Evolutionary conservation across 2,888 invertebrate genomes (phyloP).

Genomic region (Lagria hirta): DNA sequence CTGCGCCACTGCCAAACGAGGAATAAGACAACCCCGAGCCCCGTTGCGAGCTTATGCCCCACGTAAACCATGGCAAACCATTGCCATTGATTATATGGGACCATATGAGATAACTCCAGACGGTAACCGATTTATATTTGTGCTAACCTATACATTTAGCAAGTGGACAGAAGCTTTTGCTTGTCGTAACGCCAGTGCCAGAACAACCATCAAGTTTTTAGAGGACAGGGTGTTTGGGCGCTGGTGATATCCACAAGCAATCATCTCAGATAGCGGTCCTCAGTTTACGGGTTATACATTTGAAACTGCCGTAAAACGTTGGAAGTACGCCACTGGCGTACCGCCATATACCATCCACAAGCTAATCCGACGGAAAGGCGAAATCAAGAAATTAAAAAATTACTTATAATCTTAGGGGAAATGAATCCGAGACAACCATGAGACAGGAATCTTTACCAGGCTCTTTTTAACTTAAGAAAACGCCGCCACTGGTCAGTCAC

Average conservation of each 20-base stretch:
- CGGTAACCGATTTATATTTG: slow-evolving; percentile 9
- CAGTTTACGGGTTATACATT: slow-evolving; percentile 1
- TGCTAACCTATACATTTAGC: slow-evolving; percentile 10
- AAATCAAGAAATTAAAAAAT: too few relatives aligned
- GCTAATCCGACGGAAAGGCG: too few relatives aligned
- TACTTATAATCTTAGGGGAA: too few relatives aligned
- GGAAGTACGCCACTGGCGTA: slow-evolving; percentile 2
- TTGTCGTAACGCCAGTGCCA: not conserved
- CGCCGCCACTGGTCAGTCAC: too few relatives aligned
- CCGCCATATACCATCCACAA: slow-evolving; percentile 32
- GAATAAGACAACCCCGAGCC: not conserved
- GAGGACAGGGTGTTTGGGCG: slow-evolving; percentile 9
- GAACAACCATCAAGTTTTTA: slow-evolving; percentile 1
- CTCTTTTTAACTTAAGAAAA: too few relatives aligned
- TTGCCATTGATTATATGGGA: slow-evolving; percentile 19
- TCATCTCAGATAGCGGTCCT: slow-evolving; percentile 21
- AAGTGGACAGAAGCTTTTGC: slow-evolving; percentile 16
- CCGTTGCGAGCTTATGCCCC: too few relatives aligned
- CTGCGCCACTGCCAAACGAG: slow-evolving; percentile 10
- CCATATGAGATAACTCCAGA: slow-evolving; percentile 7
- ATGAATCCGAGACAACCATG: too few relatives aligned
- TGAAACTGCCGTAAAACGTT: not conserved
- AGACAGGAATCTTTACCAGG: too few relatives aligned
- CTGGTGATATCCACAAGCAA: slow-evolving; percentile 10
- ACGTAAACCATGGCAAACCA: too few relatives aligned